Evolutionary conservation across 2,797 vertebrate genomes (phyloP), one percentile per base, ranked within the genome.

Genomic region (Lagocephalus sceleratus): DNA sequence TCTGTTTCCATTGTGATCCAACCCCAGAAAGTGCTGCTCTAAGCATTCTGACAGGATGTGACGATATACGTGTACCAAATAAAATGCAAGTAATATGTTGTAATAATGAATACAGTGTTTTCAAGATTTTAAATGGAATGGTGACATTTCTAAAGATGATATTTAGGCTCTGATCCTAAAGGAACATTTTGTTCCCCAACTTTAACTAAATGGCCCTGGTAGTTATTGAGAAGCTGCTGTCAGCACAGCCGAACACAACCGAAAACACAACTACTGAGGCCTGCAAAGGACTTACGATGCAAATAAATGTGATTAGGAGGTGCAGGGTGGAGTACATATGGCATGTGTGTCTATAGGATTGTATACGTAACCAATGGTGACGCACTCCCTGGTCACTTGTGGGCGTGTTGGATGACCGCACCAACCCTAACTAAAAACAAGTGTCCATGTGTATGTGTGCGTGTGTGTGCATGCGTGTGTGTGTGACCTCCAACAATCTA

Each of bases 371-470:
- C 58, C 54, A 55, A 52, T 68, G 57, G 68, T 75, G 62, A 80
- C 76, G 75, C 59, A 74, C 69, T 80, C 70, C 66, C 70, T 59
- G 66, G 73, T 78, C 69, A 67, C 65, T 68, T 21, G 63, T 73
- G 73, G 66, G 74, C 50, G 68, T 74, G 71, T 79, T 63, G 59
- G 51, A 43, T 73, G 75, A 75, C 61, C 50, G 57, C 54, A 68
- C 62, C 54, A 5, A 71, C 65, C 57, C 74, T 66, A 60, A 80
- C 81, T 73, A 57, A 84, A 84, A 82, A 85, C 71, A 76, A 52
- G 14, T 49, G 50, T 73, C 70, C 63, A n/a, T n/a, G n/a, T n/a
- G n/a, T n/a, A 77, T 82, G 79, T 53, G 66, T 83, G 78, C n/a
- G n/a, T n/a, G n/a, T n/a, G n/a, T n/a, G n/a, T n/a, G n/a, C n/a